Evolutionary conservation across 2,797 vertebrate genomes (phyloP), one percentile per base, ranked within the genome.

Genomic region (Urophycis tenuis): DNA sequence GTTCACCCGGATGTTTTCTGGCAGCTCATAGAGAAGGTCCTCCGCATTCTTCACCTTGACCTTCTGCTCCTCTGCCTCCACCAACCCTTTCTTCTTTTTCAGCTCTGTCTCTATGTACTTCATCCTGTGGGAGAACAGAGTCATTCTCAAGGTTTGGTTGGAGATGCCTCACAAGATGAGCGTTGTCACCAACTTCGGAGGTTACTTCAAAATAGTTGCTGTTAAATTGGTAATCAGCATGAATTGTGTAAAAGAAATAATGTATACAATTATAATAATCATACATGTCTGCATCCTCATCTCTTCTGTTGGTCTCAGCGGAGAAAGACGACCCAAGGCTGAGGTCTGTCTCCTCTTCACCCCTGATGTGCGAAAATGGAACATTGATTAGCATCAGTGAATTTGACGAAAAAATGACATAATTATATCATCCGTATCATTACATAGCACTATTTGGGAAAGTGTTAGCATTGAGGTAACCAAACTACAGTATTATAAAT

Each of bases 211-310:
- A n/a, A n/a, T n/a, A n/a, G n/a, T n/a, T n/a, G 15, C 41, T 45
- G 41, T 45, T 3, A 45, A 15, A 15, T 17, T 45, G 41, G 14
- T 4, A 45, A 15, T 39, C 9, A 11, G 36, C 12, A 39, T 39
- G 36, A 41, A 41, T 3, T 12, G 12, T 41, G 3, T 15, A 4
- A 39, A 41, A 41, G 14, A 41, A 41, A 25, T 53, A 53, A 22
- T 19, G 6, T n/a, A 25, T 25, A 60, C 7, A 60, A 60, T 11
- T 25, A 15, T 29, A 49, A 45, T 2, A 15, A 45, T 29, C 94
- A 39, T 92, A 99, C 98, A 99, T 99, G 92, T 99, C 97, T 0
- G 98, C 97, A 78, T 99, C 98, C 87, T 99, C 98, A 70, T 99
- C 98, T 83, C 97, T 91, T 87, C 97, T 92, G 91, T 99, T 99